Evolutionary conservation across 2,797 vertebrate genomes (phyloP).

Genomic region (Sebastes iracundus): DNA sequence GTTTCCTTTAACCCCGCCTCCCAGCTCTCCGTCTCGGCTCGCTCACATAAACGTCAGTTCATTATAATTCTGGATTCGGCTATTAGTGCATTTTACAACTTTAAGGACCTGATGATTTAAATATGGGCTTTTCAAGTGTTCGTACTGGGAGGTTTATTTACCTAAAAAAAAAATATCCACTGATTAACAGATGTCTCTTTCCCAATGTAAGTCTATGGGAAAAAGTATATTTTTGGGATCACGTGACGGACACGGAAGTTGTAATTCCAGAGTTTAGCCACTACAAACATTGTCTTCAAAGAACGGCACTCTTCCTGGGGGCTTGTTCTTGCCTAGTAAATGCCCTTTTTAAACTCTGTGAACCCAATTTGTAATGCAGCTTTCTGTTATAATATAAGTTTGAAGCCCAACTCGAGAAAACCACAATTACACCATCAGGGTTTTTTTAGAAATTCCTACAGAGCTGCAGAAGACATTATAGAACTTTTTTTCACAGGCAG

Average conservation of each 20-base stretch:
- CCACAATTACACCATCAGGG: neutral
- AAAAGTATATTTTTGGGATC: neutral
- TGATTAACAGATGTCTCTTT: neutral
- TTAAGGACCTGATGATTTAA: too few species aligned
- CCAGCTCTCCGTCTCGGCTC: rapidly evolving
- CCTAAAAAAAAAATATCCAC: neutral
- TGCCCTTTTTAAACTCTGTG: neutral
- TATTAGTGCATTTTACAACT: too few species aligned
- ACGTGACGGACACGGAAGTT: neutral
- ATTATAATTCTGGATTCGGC: rapidly evolving
- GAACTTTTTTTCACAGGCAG: neutral
- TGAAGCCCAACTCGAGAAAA: neutral
- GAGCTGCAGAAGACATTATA: neutral
- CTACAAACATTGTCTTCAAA: neutral
- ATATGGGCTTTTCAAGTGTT: neutral
- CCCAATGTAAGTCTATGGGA: neutral
- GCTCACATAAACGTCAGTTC: too few species aligned
- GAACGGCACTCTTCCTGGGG: neutral
- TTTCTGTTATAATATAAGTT: neutral
- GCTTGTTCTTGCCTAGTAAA: neutral
- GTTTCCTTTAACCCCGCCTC: too few species aligned
- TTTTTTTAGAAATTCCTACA: neutral
- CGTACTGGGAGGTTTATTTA: neutral
- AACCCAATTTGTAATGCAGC: neutral
- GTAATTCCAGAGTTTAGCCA: neutral